Evolutionary conservation across 2,113 vertebrate genomes (phyloP).

Genomic region (Oryzias melastigma): DNA sequence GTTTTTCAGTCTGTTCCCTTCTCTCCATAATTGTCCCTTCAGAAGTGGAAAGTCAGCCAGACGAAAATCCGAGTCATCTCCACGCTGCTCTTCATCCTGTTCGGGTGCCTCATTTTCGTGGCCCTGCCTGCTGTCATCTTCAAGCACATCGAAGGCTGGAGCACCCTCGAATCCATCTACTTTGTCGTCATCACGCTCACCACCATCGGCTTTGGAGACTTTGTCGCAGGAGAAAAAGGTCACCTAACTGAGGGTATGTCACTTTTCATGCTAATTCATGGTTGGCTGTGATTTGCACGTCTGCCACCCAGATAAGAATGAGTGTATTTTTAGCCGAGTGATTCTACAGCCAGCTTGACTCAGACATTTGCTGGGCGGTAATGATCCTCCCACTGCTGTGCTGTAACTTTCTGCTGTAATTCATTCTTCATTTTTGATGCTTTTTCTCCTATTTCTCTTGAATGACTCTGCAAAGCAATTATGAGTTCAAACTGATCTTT

Average conservation of each 20-base stretch:
- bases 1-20: neutral
- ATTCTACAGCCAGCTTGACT: slow-evolving; percentile 23
- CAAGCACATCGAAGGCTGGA: slow-evolving; percentile 98
- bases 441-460: neutral
- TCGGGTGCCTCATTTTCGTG: slow-evolving; percentile 96
- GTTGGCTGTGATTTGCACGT: slow-evolving; percentile 20
- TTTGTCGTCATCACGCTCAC: slow-evolving; percentile 98
- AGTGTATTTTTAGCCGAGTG: slow-evolving; percentile 14
- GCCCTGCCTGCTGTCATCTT: slow-evolving; percentile 94
- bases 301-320: slow-evolving; percentile 4
- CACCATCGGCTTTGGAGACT: slow-evolving; percentile 98
- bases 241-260: slow-evolving; percentile 9
- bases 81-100: slow-evolving; percentile 95
- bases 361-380: slow-evolving; percentile 6
- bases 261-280: neutral
- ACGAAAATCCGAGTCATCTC: slow-evolving; percentile 98
- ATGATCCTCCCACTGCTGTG: neutral
- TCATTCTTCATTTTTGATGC: neutral
- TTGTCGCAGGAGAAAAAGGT: slow-evolving; percentile 89
- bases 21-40: neutral
- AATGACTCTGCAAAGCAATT: neutral
- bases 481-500: neutral
- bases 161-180: slow-evolving; percentile 93
- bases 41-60: slow-evolving; percentile 99
- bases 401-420: slow-evolving; percentile 1